phyloP scores from a whole-genome alignment of 1,140 invertebrate genomes.

The Magallana angulata region DNA sequence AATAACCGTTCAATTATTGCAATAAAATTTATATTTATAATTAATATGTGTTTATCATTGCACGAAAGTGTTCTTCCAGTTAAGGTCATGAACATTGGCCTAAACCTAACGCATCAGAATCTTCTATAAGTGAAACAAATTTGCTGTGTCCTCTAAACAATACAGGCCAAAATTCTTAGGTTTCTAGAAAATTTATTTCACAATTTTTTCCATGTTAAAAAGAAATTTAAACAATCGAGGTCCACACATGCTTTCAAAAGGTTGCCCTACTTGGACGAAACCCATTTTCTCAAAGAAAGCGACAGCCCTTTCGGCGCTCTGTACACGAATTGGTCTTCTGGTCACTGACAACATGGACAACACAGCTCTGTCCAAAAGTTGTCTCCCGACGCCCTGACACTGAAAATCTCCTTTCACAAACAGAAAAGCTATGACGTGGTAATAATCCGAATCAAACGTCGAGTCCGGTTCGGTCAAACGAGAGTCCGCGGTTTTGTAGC shows the following conservation, averaged over 20 bases:
- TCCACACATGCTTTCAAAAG: slow-evolving; percentile 57
- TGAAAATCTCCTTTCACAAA: slow-evolving; percentile 68
- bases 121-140: no score
- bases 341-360: slow-evolving; percentile 41
- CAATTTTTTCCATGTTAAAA: slow-evolving; percentile 51
- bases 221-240: slow-evolving; percentile 48
- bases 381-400: slow-evolving; percentile 55
- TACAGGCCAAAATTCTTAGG: neutral
- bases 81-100: no score
- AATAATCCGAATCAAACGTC: slow-evolving; percentile 62
- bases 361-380: slow-evolving; percentile 55
- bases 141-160: neutral
- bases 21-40: no score
- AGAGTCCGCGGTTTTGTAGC: slow-evolving; percentile 53
- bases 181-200: slow-evolving; percentile 11
- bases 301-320: slow-evolving; percentile 64
- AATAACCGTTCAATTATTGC: no score
- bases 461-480: slow-evolving; percentile 41
- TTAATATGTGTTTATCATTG: no score
- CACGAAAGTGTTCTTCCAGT: no score
- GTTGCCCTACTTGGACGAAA: slow-evolving; percentile 56
- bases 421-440: slow-evolving; percentile 63
- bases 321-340: slow-evolving; percentile 59
- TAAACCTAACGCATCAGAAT: no score
- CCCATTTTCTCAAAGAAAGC: slow-evolving; percentile 67